Percentiles rank a stretch among this genome's conserved stretches.
Conservation (phyloP, 2,888 invertebrate genomes). For the Gibbula magus region DNA sequence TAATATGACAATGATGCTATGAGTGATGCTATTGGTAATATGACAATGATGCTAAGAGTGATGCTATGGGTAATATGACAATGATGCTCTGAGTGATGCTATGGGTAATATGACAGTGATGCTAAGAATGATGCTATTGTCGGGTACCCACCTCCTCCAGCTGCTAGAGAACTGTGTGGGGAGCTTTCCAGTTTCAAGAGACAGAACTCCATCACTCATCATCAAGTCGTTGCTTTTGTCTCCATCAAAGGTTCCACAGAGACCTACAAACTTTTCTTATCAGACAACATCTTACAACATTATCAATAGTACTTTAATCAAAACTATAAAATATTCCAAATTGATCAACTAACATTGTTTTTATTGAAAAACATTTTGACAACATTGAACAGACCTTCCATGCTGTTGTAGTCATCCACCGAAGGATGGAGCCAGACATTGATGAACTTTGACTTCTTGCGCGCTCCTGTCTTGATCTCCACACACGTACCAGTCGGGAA, state of each 20-base stretch:
- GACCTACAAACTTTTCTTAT: conserved; percentile 41
- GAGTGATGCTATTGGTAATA: too few relatives aligned
- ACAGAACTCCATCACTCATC: conserved; percentile 42
- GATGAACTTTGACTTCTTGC: conserved; percentile 39
- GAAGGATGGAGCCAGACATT: conserved; percentile 57
- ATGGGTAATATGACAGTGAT: not conserved
- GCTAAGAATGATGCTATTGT: not conserved
- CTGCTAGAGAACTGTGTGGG: conserved; percentile 47
- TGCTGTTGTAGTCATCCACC: conserved; percentile 49
- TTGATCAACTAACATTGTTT: too few relatives aligned
- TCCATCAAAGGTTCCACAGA: conserved; percentile 63
- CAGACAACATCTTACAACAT: too few relatives aligned
- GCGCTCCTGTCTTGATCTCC: conserved; percentile 33
- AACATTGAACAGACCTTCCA: conserved; percentile 45
- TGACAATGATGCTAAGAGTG: too few relatives aligned
- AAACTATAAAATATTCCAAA: too few relatives aligned
- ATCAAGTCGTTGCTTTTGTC: conserved; percentile 53
- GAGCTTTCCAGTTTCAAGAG: conserved; percentile 28
- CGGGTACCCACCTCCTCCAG: conserved; percentile 50
- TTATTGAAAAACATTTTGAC: too few relatives aligned
- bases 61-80: too few relatives aligned
- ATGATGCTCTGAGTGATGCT: not conserved
- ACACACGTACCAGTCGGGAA: conserved; percentile 45
- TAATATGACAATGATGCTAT: too few relatives aligned
- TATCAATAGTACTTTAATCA: too few relatives aligned